phyloP scores from a whole-genome alignment of 2,888 invertebrate species.

The Coleophora flavipennella region DNA sequence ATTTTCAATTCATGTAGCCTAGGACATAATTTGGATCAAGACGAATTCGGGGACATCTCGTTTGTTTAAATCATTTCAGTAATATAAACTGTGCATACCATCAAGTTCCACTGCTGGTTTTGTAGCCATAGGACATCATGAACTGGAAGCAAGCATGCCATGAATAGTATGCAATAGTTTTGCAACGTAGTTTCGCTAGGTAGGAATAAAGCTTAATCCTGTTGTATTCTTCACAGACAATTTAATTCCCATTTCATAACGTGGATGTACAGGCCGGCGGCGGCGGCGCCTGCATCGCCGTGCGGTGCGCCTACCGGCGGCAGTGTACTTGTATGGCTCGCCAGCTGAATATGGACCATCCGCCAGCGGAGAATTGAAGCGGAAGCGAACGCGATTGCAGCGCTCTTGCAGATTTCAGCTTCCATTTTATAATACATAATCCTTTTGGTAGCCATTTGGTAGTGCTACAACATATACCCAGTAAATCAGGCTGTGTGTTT shows the following conservation, averaged over 20 bases:
- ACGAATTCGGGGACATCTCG: no score
- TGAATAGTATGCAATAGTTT: slow-evolving; percentile 15
- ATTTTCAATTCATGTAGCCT: no score
- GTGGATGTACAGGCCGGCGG: slow-evolving; percentile 29
- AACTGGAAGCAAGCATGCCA: slow-evolving; percentile 16
- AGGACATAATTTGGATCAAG: no score
- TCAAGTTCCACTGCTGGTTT: slow-evolving; percentile 20
- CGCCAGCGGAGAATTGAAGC: slow-evolving; percentile 29
- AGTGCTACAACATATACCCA: no score
- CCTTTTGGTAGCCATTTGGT: slow-evolving; percentile 3
- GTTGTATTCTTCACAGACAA: slow-evolving; percentile 56
- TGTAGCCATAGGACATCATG: slow-evolving; percentile 1
- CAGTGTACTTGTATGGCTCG: background rate
- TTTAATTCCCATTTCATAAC: slow-evolving; percentile 57
- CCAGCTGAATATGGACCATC: slow-evolving; percentile 21
- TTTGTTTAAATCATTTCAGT: no score
- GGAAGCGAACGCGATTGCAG: slow-evolving; percentile 25
- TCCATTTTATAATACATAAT: slow-evolving; percentile 18
- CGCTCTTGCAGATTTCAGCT: slow-evolving; percentile 14
- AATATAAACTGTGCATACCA: no score
- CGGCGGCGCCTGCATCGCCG: slow-evolving; percentile 22
- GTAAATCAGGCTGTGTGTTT: no score
- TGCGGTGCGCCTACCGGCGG: slow-evolving; percentile 12
- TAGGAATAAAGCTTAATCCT: slow-evolving; percentile 37
- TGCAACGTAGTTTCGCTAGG: slow-evolving; percentile 7